Base-by-base conservation (phyloP, 2,888 invertebrate species). In the Heliothis peltigera region DNA sequence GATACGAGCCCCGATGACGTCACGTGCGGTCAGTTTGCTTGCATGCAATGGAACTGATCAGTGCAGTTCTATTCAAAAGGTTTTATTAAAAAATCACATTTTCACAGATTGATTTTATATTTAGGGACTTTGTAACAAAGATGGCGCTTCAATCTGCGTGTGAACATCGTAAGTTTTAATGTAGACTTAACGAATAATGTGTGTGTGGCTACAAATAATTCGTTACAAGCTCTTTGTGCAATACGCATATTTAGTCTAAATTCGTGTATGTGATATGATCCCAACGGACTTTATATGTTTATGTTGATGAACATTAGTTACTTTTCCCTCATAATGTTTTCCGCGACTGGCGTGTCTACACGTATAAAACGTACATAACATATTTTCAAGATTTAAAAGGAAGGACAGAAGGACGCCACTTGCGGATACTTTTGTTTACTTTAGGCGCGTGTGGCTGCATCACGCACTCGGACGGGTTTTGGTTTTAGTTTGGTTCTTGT, bases 51-150 rank as follows among this genome's bases (percentile, higher is more conserved):
- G 10, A 46, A 44, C 52, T 72, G 77, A 79, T 82, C 77, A 79
- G 58, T 56, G 62, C 64, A 80, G 79, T 84, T 83, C 65, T 72
- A 73, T 75, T 78, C 74, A 81, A 81, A 80, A 70, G 66, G 60
- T 70, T 74, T 72, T n/a, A n/a, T n/a, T n/a, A n/a, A n/a, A n/a
- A n/a, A n/a, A n/a, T n/a, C n/a, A n/a, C n/a, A n/a, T n/a, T n/a
- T n/a, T n/a, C n/a, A n/a, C n/a, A n/a, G n/a, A n/a, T n/a, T n/a
- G n/a, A n/a, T n/a, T n/a, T n/a, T n/a, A n/a, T n/a, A n/a, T n/a
- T n/a, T n/a, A n/a, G n/a, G n/a, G n/a, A n/a, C n/a, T n/a, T n/a
- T n/a, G n/a, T 25, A 25, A 3, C 25, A 10, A 10, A 28, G 28
- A 10, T 12, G 10, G 8, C 8, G 12, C 32, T 3, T 32, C 32